A percentile compares a stretch with the other conserved stretches of the same genome.
Conservation (phyloP, 2,888 invertebrate species). For the Drosophila nigricruria region DNA sequence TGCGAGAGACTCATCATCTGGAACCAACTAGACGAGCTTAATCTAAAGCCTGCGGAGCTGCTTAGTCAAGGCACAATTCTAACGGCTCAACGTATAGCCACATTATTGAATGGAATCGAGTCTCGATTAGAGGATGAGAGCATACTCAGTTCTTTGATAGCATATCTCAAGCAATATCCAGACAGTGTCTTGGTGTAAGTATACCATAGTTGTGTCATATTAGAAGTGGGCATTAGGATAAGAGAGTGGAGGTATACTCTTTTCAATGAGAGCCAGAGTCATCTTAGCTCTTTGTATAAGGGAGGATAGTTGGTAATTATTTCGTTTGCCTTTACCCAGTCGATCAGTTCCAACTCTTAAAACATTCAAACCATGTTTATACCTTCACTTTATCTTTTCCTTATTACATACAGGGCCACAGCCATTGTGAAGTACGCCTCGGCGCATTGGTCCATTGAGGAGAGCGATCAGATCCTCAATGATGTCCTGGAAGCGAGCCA, state of each 20-base stretch:
- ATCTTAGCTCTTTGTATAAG: not conserved
- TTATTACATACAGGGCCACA: conserved; percentile 22
- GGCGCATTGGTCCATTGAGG: conserved; percentile 22
- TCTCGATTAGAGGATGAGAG: conserved; percentile 25
- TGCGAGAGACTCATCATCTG: conserved; percentile 27
- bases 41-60: conserved; percentile 31
- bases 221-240: not conserved
- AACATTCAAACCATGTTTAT: not conserved
- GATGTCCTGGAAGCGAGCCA: conserved; percentile 38
- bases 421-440: conserved; percentile 38
- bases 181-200: conserved; percentile 39
- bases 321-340: too few relatives aligned
- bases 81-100: conserved; percentile 35
- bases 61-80: conserved; percentile 44
- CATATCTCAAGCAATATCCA: conserved; percentile 31
- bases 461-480: conserved; percentile 32
- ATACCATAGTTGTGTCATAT: too few relatives aligned
- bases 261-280: too few relatives aligned
- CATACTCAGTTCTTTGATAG: conserved; percentile 21
- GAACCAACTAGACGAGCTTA: conserved; percentile 23
- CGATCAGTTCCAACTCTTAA: not conserved
- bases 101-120: conserved; percentile 10
- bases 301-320: too few relatives aligned
- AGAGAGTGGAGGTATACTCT: not conserved
- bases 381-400: not conserved